Base-by-base conservation (phyloP, 1,140 invertebrate genomes). In the Dreissena rostriformis region DNA sequence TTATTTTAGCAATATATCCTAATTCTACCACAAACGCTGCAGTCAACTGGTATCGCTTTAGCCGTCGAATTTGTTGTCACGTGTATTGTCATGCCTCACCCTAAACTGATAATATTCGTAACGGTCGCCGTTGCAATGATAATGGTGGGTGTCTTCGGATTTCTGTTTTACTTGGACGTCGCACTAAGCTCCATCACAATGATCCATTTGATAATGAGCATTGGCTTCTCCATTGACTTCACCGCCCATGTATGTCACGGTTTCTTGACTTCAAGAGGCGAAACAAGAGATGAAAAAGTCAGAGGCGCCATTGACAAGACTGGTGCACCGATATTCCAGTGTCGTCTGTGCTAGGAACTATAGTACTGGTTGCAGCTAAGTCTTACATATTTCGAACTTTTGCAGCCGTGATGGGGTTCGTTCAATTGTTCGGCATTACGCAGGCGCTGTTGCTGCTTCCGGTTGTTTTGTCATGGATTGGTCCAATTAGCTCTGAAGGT, bases 181-280 rank as follows among this genome's bases (percentile, higher is more conserved):
- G 98, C 97, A 90, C 94, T 99, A 53, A 98, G 99, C 92, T 98
- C 98, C 2, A 99, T 99, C 89, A 99, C 98, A 0, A 99, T 99
- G 98, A 99, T 99, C 57, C 99, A 99, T 90, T 94, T 99, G 1
- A 99, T 99, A 66, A 99, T 99, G 98, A 99, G 98, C 90, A 98
- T 99, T 51, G 98, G 98, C 52, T 99, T 99, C 93, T 98, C 97
- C 1, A 98, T 99, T 0, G 98, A 99, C 90, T 99, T 98, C 92
- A 98, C 97, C 0, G 98, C 98, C 6, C 98, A 99, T 90, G 99
- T 99, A 55, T 98, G 97, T 86, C 99, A 99, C 90, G 97, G 97
- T 0, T 99, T 98, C 91, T 97, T 99, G 96, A 96, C 97, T 24
- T 98, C 97, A 0, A 86, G 90, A 22, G 84, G 89, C 15, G 80